These are phyloP conservation scores for Germaria angustata DNA, from an alignment of 2,888 invertebrate species.

Conservation along the genomic window DNA sequence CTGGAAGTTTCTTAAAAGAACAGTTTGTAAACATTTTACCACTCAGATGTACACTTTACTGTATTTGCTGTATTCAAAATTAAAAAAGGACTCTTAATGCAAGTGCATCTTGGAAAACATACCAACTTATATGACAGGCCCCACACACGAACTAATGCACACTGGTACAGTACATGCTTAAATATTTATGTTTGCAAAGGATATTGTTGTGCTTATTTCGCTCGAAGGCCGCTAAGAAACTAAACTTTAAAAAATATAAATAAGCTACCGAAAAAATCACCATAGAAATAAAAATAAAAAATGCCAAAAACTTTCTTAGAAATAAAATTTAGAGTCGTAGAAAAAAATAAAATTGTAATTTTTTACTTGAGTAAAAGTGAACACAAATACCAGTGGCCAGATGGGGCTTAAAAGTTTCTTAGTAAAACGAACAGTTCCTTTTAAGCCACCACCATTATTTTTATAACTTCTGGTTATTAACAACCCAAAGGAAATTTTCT, in stretches of 20 bases:
- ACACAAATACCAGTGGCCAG: conserved; percentile 7
- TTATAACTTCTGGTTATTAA: neutral
- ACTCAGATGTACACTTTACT: neutral
- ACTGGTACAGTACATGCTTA: too few species aligned
- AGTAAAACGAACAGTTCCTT: conserved; percentile 1
- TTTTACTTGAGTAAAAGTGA: too few species aligned
- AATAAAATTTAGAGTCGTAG: conserved; percentile 3
- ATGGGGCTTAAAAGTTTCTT: neutral
- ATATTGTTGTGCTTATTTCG: conserved; percentile 47
- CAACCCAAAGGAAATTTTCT: conserved; percentile 20
- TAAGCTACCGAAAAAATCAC: conserved; percentile 37
- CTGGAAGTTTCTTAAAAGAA: neutral
- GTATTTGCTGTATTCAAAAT: conserved; percentile 26
- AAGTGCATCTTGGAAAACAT: conserved; percentile 46
- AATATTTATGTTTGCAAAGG: conserved; percentile 23
- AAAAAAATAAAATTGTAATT: neutral
- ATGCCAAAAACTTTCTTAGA: conserved; percentile 35
- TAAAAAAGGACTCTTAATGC: conserved; percentile 42
- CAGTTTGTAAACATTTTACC: neutral
- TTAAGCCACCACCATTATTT: conserved; percentile 14
- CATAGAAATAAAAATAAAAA: neutral
- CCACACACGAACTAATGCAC: neutral
- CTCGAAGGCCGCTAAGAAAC: conserved; percentile 64
- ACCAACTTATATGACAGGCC: conserved; percentile 38
- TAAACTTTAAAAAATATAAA: conserved; percentile 63